phyloP scores from a whole-genome alignment of 1,140 invertebrate species.

The Drosophila sproati region DNA sequence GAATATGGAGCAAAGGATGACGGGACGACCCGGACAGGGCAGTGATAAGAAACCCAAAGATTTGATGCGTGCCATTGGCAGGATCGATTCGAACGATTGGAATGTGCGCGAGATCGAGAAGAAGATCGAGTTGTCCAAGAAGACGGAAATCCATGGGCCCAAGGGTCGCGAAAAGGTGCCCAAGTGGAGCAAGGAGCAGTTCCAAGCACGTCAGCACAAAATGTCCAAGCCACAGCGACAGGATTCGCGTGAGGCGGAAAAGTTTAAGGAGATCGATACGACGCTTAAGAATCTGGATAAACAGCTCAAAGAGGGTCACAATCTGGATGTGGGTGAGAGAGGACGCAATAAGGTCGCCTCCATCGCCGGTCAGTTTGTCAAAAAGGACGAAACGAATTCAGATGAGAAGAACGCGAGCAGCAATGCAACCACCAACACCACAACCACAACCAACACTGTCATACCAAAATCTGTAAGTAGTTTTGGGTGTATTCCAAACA shows the following conservation, averaged over 20 bases:
- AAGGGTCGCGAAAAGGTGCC: conserved; percentile 91
- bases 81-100: conserved; percentile 96
- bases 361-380: conserved; percentile 92
- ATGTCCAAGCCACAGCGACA: conserved; percentile 88
- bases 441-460: conserved; percentile 68
- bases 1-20: conserved; percentile 88
- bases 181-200: conserved; percentile 95
- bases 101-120: conserved; percentile 96
- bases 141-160: conserved; percentile 87
- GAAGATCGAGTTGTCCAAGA: conserved; percentile 94
- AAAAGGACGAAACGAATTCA: conserved; percentile 87
- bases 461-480: conserved; percentile 88
- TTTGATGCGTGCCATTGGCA: conserved; percentile 93
- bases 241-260: conserved; percentile 87
- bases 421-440: conserved; percentile 64
- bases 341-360: conserved; percentile 94
- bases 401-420: conserved; percentile 85
- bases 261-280: conserved; percentile 90
- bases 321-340: conserved; percentile 87
- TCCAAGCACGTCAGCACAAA: conserved; percentile 91
- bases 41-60: conserved; percentile 93
- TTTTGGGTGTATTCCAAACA: conserved; percentile 43
- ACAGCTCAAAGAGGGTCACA: conserved; percentile 92
- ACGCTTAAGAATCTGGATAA: conserved; percentile 92
- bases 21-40: conserved; percentile 84